These are phyloP conservation scores for Lobophora halterata DNA, from an alignment of 2,888 invertebrate genomes.

Conservation along the genomic window DNA sequence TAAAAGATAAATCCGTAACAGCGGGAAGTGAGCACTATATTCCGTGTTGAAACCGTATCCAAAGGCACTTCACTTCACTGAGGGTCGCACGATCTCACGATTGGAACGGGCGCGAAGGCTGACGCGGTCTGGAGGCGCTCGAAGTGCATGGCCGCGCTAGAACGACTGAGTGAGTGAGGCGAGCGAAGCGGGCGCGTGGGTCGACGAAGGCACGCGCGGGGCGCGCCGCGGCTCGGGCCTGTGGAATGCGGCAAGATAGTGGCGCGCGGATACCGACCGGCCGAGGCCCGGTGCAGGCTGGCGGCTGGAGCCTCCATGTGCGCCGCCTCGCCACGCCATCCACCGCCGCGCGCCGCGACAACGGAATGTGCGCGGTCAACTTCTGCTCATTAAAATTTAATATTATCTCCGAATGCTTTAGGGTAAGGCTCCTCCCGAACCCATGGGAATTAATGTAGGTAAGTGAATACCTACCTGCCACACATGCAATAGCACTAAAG, in stretches of 20 bases:
- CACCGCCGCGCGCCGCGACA: constrained; percentile 11
- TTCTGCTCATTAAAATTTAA: constrained; percentile 55
- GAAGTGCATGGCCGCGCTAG: constrained; percentile 59
- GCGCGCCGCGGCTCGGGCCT: constrained; percentile 73
- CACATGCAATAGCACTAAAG: no score
- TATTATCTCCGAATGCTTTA: constrained; percentile 49
- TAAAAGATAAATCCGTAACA: constrained; percentile 74
- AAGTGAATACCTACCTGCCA: no score
- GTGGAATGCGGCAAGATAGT: constrained; percentile 70
- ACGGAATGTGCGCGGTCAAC: constrained; percentile 61
- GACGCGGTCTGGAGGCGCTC: constrained; percentile 55
- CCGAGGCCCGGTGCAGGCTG: constrained; percentile 57
- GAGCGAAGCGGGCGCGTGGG: constrained; percentile 85
- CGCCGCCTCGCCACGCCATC: constrained; percentile 6
- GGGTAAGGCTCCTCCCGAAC: constrained; percentile 3
- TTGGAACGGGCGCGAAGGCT: constrained; percentile 41
- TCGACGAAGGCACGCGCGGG: constrained; percentile 83
- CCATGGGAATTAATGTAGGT: no score
- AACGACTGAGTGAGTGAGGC: constrained; percentile 61
- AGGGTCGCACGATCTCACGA: constrained; percentile 57
- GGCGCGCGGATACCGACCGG: constrained; percentile 64
- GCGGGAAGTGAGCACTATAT: constrained; percentile 58
- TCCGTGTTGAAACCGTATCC: constrained; percentile 70
- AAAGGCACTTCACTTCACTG: constrained; percentile 76
- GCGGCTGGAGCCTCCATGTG: constrained; percentile 36